Conservation (phyloP, 2,113 vertebrate species). For the Psilopsiagon aymara region DNA sequence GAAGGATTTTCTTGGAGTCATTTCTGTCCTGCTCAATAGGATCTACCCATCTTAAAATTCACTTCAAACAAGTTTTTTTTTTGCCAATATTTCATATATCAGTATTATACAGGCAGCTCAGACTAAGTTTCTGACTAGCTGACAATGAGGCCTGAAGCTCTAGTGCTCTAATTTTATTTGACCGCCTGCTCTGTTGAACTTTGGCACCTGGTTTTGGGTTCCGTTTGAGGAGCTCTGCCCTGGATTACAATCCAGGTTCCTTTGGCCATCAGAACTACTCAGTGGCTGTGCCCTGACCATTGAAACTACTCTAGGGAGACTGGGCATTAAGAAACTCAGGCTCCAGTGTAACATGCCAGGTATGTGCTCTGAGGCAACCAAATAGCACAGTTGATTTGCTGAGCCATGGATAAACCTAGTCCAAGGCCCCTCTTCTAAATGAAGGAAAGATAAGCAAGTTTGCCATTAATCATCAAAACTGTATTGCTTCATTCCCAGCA, state of each 20-base stretch:
- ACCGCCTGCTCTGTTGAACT: background rate
- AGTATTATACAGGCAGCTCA: background rate
- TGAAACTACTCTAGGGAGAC: background rate
- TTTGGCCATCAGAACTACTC: background rate
- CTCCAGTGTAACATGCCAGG: background rate
- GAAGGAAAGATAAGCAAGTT: background rate
- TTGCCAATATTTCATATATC: background rate
- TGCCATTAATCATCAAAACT: background rate
- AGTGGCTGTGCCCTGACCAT: background rate
- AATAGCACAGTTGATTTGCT: background rate
- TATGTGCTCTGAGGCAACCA: background rate
- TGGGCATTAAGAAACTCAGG: background rate
- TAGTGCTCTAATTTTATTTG: background rate
- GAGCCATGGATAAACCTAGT: background rate
- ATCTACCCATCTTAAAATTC: background rate
- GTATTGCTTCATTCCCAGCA: background rate
- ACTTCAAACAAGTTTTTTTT: background rate
- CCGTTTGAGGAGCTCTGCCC: background rate
- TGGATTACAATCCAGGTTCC: background rate
- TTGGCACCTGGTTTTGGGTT: background rate
- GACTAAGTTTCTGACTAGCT: background rate
- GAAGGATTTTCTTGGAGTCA: background rate
- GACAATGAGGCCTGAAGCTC: background rate
- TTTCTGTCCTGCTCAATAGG: background rate
- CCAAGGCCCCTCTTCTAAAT: background rate